Evolutionary conservation across 2,113 vertebrate genomes (phyloP).

Genomic region (Microcebus griseorufus): DNA sequence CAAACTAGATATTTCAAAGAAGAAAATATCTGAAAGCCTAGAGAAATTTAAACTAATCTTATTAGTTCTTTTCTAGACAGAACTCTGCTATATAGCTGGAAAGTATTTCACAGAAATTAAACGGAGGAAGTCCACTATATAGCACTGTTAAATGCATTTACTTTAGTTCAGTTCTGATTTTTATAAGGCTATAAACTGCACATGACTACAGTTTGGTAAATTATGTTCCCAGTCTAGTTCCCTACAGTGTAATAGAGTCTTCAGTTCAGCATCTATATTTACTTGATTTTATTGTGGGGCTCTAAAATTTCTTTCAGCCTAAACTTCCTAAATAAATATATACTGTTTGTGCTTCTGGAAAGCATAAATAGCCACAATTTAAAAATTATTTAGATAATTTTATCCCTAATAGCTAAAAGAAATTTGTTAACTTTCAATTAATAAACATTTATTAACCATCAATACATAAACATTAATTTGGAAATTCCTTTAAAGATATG

Average conservation of each 20-base stretch:
- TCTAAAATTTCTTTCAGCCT: not conserved
- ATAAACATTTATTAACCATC: not conserved
- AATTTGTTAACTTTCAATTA: not conserved
- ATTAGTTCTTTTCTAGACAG: constrained; percentile 8
- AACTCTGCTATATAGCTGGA: not conserved
- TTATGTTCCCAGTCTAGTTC: not conserved
- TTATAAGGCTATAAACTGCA: constrained; percentile 57
- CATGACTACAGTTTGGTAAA: constrained; percentile 15
- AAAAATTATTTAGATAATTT: not conserved
- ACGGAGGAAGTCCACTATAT: not conserved
- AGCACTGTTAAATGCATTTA: not conserved
- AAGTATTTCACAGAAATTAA: constrained; percentile 26
- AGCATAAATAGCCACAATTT: not conserved
- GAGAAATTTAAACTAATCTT: constrained; percentile 49
- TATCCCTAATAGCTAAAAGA: not conserved
- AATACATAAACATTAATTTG: not conserved
- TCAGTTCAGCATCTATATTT: not conserved
- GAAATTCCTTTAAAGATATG: not conserved
- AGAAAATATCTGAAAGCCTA: constrained; percentile 38
- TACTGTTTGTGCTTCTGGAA: not conserved
- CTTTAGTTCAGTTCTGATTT: constrained; percentile 54
- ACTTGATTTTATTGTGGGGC: constrained; percentile 34
- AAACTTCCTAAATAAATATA: constrained; percentile 42
- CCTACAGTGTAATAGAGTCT: not conserved
- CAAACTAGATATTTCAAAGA: constrained; percentile 45